Conservation (phyloP, 2,888 invertebrate species). For the Ischnura elegans region DNA sequence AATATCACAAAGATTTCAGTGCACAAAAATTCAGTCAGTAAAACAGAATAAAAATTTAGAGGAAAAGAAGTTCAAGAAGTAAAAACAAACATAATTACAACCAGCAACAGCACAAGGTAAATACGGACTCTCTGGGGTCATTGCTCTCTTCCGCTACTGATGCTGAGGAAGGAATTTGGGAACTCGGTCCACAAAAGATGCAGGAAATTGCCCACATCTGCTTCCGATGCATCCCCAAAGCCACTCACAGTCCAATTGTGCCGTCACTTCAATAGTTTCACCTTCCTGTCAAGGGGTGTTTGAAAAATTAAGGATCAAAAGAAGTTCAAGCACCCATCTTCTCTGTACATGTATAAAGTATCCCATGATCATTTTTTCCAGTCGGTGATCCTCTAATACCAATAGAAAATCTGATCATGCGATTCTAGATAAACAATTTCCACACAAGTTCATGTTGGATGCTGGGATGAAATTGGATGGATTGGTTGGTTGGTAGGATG, state of each 20-base stretch:
- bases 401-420: too few relatives aligned
- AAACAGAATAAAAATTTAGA: neutral
- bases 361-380: too few relatives aligned
- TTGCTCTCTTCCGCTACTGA: neutral
- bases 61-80: neutral
- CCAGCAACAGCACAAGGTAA: neutral
- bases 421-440: too few relatives aligned
- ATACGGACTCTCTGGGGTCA: neutral
- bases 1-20: conserved; percentile 7
- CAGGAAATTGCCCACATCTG: conserved; percentile 87
- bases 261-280: conserved; percentile 83
- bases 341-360: too few relatives aligned
- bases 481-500: too few relatives aligned
- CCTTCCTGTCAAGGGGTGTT: conserved; percentile 81
- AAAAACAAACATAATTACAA: neutral
- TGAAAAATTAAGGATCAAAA: too few relatives aligned
- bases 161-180: conserved; percentile 74
- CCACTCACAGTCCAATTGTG: conserved; percentile 88
- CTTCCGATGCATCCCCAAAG: conserved; percentile 86
- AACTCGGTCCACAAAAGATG: conserved; percentile 85
- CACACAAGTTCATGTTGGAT: too few relatives aligned
- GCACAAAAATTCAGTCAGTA: neutral
- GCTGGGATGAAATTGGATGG: too few relatives aligned
- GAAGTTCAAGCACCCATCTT: too few relatives aligned
- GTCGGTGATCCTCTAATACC: too few relatives aligned